Evolutionary conservation across 2,113 vertebrate species (phyloP).

Genomic region (Hystrix brachyura): DNA sequence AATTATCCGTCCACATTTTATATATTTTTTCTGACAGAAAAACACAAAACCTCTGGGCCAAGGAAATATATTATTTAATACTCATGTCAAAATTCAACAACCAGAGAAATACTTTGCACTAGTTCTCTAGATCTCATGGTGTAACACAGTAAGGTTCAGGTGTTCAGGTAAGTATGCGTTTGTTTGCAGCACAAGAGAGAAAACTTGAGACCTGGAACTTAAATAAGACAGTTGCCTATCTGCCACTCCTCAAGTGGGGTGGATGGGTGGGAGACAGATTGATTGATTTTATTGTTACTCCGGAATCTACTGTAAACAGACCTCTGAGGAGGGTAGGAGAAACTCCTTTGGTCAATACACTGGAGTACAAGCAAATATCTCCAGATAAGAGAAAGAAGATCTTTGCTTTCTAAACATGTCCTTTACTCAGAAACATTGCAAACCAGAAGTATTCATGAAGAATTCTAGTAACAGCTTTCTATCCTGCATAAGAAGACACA

Average conservation of each 20-base stretch:
- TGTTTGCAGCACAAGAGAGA: neutral
- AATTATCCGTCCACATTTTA: neutral
- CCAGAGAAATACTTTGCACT: neutral
- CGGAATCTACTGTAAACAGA: neutral
- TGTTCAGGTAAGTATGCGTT: neutral
- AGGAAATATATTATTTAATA: neutral
- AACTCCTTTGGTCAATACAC: neutral
- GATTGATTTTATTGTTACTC: neutral
- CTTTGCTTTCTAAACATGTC: neutral
- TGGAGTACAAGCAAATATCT: neutral
- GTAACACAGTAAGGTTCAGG: neutral
- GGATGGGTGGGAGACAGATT: neutral
- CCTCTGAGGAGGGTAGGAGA: neutral
- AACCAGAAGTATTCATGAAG: neutral
- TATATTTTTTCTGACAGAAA: neutral
- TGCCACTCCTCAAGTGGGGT: neutral
- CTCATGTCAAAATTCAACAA: neutral
- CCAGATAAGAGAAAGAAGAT: neutral
- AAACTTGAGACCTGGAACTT: neutral
- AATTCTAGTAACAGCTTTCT: neutral
- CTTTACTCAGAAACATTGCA: neutral
- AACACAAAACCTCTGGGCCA: neutral
- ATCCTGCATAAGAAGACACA: neutral
- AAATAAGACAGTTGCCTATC: neutral
- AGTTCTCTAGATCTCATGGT: neutral